Base-by-base conservation (phyloP, 1,140 invertebrate genomes). In the Cecropterus lyciades region DNA sequence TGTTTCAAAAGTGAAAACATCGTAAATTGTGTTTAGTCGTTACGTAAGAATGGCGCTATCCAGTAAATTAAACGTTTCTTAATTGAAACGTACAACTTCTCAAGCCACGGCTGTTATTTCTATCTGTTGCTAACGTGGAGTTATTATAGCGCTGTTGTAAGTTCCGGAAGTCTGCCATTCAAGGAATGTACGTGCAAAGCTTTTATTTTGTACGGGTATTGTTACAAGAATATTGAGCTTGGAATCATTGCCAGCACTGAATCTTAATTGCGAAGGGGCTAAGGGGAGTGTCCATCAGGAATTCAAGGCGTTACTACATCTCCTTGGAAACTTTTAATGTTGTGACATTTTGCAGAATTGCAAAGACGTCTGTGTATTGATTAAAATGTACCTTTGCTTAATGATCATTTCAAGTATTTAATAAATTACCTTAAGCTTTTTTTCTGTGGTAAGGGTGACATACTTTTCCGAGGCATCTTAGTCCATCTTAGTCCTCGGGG, bases 201-300 rank as follows among this genome's bases (percentile, higher is more conserved):
- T 90, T 90, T 90, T 89, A 87, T 87, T 89, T 87, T 81, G 78
- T 81, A 75, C 69, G 59, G 70, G 79, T 82, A 84, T 86, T 89
- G 82, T 89, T 82, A 80, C 80, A 79, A 82, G 83, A 87, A 87
- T 79, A 81, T 77, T 69, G 75, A 85, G 85, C 82, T 83, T 70
- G 70, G 57, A 82, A 71, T 81, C 71, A 51, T 30, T 16, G 77
- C 75, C 73, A 77, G 76, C 67, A 72, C 75, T 80, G 87, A 90
- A 90, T 90, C 83, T 80, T 87, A 90, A 90, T 87, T 77, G 80
- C 75, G 71, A 70, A n/a, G n/a, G n/a, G 73, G 68, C 73, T 73
- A 72, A 77, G 74, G 72, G 65, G 68, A 42, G n/a, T n/a, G n/a
- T n/a, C 87, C 80, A 84, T 84, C 79, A 80, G 78, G 77, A 77